These are phyloP conservation scores for Elgaria multicarinata DNA, from an alignment of 2,113 vertebrate species.

Conservation along the genomic window DNA sequence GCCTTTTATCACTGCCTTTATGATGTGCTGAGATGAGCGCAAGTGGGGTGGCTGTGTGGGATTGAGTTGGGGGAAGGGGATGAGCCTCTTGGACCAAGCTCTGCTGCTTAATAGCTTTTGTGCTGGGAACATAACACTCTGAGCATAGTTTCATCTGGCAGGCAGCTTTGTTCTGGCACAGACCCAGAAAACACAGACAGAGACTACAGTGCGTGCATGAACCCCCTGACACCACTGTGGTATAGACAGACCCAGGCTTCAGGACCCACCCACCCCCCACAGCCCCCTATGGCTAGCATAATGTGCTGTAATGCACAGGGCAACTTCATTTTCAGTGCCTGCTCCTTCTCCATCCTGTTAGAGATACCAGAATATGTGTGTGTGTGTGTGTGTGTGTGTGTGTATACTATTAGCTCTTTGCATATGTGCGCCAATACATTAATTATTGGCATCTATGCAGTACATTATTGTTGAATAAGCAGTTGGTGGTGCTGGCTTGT, in stretches of 20 bases:
- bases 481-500: background rate
- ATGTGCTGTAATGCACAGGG: background rate
- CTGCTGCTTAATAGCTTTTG: conserved; percentile 25
- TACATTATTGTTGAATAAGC: conserved; percentile 6
- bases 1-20: background rate
- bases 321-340: background rate
- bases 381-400: background rate
- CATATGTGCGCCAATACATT: background rate
- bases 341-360: background rate
- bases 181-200: conserved; percentile 21
- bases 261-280: background rate
- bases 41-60: conserved; percentile 10
- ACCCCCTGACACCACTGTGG: background rate
- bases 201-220: conserved; percentile 3
- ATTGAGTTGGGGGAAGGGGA: background rate
- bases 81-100: conserved; percentile 5
- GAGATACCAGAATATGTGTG: background rate
- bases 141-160: conserved; percentile 28
- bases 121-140: conserved; percentile 30
- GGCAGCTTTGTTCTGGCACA: conserved; percentile 13
- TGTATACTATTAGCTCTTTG: background rate
- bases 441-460: background rate
- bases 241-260: background rate
- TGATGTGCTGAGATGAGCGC: conserved; percentile 1
- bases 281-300: background rate